A percentile compares a stretch with the other conserved stretches of the same genome.
phyloP scores from a whole-genome alignment of 2,888 invertebrate species.

The Teinopalpus imperialis region DNA sequence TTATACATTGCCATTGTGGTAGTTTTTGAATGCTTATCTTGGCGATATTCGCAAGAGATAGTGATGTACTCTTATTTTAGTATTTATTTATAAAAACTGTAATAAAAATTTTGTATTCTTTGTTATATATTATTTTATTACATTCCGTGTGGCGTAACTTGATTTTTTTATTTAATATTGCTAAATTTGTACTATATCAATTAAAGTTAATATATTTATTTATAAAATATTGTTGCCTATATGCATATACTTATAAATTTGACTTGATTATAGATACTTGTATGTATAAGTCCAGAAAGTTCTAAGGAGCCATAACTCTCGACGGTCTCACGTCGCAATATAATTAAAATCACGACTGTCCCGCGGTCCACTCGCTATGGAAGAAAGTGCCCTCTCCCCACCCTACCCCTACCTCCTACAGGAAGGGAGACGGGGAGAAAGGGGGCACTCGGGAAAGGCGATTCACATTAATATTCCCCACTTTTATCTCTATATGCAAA shows the following conservation, averaged over 20 bases:
- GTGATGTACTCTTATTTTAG: constrained; percentile 12
- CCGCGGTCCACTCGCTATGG: constrained; percentile 73
- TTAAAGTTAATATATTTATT: no score
- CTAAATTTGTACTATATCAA: no score
- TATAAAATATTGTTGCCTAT: no score
- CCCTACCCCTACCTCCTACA: constrained; percentile 27
- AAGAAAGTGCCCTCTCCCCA: constrained; percentile 60
- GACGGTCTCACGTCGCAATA: constrained; percentile 71
- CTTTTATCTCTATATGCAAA: constrained; percentile 83
- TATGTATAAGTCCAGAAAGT: constrained; percentile 43
- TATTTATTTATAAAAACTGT: no score
- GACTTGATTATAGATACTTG: not conserved
- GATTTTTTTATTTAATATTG: no score
- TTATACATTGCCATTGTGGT: constrained; percentile 54
- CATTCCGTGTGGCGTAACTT: no score
- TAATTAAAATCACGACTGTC: constrained; percentile 81
- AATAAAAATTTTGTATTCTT: no score
- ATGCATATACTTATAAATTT: no score
- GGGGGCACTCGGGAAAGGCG: constrained; percentile 47
- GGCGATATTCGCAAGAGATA: constrained; percentile 32
- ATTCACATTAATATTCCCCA: constrained; percentile 82
- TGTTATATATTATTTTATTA: no score
- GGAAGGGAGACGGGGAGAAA: constrained; percentile 32
- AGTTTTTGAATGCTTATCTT: constrained; percentile 36
- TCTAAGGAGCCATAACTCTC: constrained; percentile 63